Conservation (phyloP, 1,140 invertebrate genomes). For the Lepidotrigona ventralis region DNA sequence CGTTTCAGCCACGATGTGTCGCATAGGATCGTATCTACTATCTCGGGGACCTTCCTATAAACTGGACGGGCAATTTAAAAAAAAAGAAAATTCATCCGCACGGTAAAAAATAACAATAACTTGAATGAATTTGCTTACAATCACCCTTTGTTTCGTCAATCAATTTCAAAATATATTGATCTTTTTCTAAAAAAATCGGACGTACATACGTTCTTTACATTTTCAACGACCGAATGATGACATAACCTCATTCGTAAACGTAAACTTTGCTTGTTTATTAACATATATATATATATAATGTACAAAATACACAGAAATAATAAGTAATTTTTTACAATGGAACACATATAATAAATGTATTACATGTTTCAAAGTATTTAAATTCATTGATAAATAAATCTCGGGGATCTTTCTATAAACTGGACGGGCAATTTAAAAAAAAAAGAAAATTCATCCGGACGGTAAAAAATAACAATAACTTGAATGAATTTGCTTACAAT, state of each 20-base stretch:
- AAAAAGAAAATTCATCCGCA: not conserved
- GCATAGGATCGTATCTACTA: constrained; percentile 14
- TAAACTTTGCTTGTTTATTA: not conserved
- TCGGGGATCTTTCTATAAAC: not conserved
- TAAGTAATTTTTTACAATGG: not conserved
- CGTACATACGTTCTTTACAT: no score
- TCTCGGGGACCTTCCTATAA: not conserved
- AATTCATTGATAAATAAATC: not conserved
- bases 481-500: not conserved
- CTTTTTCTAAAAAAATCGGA: not conserved
- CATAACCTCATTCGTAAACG: not conserved
- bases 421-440: not conserved
- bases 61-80: not conserved
- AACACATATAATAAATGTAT: not conserved
- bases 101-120: not conserved
- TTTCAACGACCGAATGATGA: not conserved
- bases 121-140: not conserved
- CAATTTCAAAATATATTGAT: not conserved
- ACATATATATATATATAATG: not conserved
- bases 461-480: not conserved
- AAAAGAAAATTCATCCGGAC: not conserved
- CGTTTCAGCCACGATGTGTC: constrained; percentile 13
- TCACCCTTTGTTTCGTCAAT: not conserved
- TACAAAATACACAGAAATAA: not conserved
- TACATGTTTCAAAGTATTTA: not conserved